Evolutionary conservation across 2,113 vertebrate species (phyloP), one percentile per base, ranked within the genome.

Genomic region (Pseudorhombus dupliciocellatus): DNA sequence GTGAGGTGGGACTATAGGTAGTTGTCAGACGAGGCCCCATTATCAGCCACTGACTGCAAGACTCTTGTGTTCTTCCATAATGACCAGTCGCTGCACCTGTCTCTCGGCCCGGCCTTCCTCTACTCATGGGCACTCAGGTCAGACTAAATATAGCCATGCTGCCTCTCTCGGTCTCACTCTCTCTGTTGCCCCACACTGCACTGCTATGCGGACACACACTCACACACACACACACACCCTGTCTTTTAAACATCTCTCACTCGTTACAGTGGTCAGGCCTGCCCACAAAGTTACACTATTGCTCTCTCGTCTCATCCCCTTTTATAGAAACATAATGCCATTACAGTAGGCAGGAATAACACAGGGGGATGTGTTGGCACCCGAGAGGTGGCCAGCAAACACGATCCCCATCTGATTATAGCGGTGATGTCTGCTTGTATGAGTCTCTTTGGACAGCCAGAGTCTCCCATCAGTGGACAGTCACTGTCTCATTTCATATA

Each of bases 11-110:
- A 70, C 58, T 83, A 51, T 68, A 84, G 85, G 88, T 83, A 87
- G 80, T 77, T 78, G 86, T 91, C 82, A 83, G 84, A 87, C 80
- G 83, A 86, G 84, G 65, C 84, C 87, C 85, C 89, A 87, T 92
- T 90, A 92, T 92, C 87, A 75, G 76, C 73, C 86, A 37, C 60
- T 67, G 73, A 84, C 73, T 77, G 76, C 69, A 75, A 60, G 80
- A 75, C 86, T 89, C 84, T 85, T 86, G 83, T 93, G 84, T 91
- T 92, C 87, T 77, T 86, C 91, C 78, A 89, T 92, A 90, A 92
- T 93, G 82, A 89, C 84, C 79, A 70, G 75, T 64, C 44, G 15
- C 85, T 87, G 90, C 92, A 93, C 91, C 93, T 93, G 93, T 93
- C 90, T 89, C 87, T 78, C 77, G 9, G 68, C 78, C 81, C 20